phyloP scores from a whole-genome alignment of 1,140 invertebrate genomes.

The Microplitis mediator region DNA sequence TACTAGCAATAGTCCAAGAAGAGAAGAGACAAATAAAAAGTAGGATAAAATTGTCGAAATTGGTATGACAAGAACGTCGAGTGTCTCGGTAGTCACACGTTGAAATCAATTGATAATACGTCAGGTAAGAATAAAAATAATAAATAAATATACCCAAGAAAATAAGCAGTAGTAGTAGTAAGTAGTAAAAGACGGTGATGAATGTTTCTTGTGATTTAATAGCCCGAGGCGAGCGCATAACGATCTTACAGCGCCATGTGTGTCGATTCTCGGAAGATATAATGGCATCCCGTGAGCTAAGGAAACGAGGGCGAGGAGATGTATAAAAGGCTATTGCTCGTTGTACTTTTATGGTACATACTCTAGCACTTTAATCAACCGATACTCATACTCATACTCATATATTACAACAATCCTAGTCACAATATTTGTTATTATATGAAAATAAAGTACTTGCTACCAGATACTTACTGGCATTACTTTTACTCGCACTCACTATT shows the following conservation, averaged over 20 bases:
- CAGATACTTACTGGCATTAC: no score
- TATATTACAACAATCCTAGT: no score
- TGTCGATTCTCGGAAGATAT: constrained; percentile 47
- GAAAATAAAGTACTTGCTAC: no score
- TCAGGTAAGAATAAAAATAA: background rate
- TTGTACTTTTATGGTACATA: constrained; percentile 52
- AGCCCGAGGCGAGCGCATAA: constrained; percentile 27
- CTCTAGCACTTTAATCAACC: no score
- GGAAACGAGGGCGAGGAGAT: constrained; percentile 53
- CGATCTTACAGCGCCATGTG: constrained; percentile 19
- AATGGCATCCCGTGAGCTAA: constrained; percentile 40
- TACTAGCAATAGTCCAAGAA: background rate
- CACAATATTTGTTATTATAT: no score
- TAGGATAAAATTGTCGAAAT: background rate
- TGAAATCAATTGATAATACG: constrained; percentile 2
- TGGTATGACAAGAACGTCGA: background rate
- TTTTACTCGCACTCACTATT: no score
- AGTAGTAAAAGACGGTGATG: background rate
- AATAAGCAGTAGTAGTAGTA: background rate
- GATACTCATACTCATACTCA: no score
- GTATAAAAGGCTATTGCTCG: constrained; percentile 58
- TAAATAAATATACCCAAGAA: no score
- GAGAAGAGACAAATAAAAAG: background rate
- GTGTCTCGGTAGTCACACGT: background rate
- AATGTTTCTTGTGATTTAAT: constrained; percentile 12